These are phyloP conservation scores for Ips typographus DNA, from an alignment of 1,140 invertebrate species.

Conservation along the genomic window DNA sequence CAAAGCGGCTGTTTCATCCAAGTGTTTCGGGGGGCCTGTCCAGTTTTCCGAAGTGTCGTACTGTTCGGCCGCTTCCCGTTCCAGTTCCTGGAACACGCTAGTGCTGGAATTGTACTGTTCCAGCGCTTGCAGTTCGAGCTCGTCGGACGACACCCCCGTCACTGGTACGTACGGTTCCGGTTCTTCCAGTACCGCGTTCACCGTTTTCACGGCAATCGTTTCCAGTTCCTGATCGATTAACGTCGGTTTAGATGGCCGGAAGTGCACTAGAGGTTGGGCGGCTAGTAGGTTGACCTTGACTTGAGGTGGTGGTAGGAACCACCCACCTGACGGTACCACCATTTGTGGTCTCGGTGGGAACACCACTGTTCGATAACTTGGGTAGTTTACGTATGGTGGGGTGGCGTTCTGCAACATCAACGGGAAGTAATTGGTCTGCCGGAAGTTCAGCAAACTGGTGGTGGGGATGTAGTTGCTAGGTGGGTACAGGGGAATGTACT, in stretches of 20 bases:
- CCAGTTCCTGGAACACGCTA: conserved; percentile 47
- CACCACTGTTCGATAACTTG: conserved; percentile 14
- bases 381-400: conserved; percentile 4
- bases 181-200: conserved; percentile 19
- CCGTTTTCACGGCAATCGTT: conserved; percentile 7
- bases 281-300: background rate
- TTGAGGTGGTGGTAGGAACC: conserved; percentile 6
- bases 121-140: conserved; percentile 48
- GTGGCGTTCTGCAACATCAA: conserved; percentile 16
- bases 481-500: background rate
- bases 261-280: background rate
- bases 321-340: conserved; percentile 10
- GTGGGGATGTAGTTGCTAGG: conserved; percentile 7
- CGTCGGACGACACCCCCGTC: conserved; percentile 42
- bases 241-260: background rate
- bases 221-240: background rate
- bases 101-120: conserved; percentile 49
- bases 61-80: conserved; percentile 48
- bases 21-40: conserved; percentile 45
- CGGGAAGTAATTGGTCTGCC: conserved; percentile 21
- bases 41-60: conserved; percentile 49
- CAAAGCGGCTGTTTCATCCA: conserved; percentile 11
- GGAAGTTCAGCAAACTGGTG: conserved; percentile 15
- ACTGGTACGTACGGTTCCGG: conserved; percentile 37
- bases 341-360: conserved; percentile 15